Base-by-base conservation (phyloP, 2,113 vertebrate genomes). In the Apus apus region DNA sequence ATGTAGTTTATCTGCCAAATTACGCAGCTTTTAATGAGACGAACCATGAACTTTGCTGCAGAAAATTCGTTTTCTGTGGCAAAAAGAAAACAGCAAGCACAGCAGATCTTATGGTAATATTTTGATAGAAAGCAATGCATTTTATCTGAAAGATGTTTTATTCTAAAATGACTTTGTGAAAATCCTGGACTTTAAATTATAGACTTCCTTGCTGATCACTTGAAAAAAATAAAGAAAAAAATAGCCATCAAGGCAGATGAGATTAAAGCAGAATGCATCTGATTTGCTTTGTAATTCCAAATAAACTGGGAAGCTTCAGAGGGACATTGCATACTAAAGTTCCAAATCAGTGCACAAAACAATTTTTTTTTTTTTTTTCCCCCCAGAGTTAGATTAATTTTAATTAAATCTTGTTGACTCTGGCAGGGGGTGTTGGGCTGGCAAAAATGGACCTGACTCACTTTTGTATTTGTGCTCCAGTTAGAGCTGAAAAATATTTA, bases 351-450 rank as follows among this genome's bases (percentile, higher is more conserved):
- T 71, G 56, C 86, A 92, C 61, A 93, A 77, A 86, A 1, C 27
- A 0, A 3, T 5, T 71, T 93, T 92, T 64, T 88, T 80, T 75
- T 29, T 51, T 46, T 46, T 19, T 19, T 19, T 8, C 46, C 46
- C 46, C 29, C 19, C 85, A 61, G 68, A 66, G 51, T 36, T 92
- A 92, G 87, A 84, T 84, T 90, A 88, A 84, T 93, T 95, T 92
- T 93, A 93, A 90, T 93, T 91, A 84, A 94, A 86, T 58, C n/a
- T 86, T 92, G 22, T 85, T 85, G 76, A 81, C 14, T 56, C 51
- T 92, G 89, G 32, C 65, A 73, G 73, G 51, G 71, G 50, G 48
- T 70, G 17, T 64, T 86, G 32, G 60, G 9, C 46, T 94, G 72
- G 67, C n/a, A 68, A 84, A 94, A 92, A 74, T 48, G 68, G 53